Base-by-base conservation (phyloP, 1,140 invertebrate genomes). In the Listronotus oregonensis region DNA sequence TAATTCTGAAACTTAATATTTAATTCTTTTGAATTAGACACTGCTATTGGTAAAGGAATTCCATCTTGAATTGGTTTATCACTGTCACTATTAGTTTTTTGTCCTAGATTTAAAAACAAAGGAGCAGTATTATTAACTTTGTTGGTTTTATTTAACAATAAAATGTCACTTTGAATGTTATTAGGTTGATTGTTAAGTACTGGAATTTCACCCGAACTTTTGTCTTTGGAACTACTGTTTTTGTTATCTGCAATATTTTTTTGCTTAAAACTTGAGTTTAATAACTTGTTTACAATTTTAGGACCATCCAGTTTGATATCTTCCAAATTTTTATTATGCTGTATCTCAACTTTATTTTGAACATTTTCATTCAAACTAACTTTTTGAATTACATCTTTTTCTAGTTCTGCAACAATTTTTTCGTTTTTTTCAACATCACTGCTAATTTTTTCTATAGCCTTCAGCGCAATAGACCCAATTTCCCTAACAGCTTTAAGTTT, bases 401-500 rank as follows among this genome's bases (percentile, higher is more conserved):
- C 61, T 31, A 70, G 10, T 51, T 67, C 54, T 9, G 49, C 62
- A 51, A 72, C 64, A 47, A 70, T 65, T 65, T 61, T 32, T 21
- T 63, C 49, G 43, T 59, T 64, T 58, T 73, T 11, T 55, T 66
- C 63, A 43, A 34, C 46, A 43, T 70, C 60, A 40, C 62, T 65
- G 69, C 72, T 73, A 14, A 75, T 67, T 67, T 66, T 72, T 65
- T 75, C 74, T 37, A 77, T 75, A 37, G 75, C 75, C 64, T 71
- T 69, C 12, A 69, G 66, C 8, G 74, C 75, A 57, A 75, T 73
- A 60, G 44, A 70, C 54, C 75, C 68, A 62, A 77, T 77, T 59
- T 75, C 64, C 34, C 73, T 72, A 9, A 75, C 71, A 27, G 73
- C 73, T 64, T 75, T 71, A 31, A 70, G 12, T 59, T 67, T 70